These are phyloP conservation scores for Tetranychus piercei DNA, from an alignment of 2,888 invertebrate species.

Conservation along the genomic window DNA sequence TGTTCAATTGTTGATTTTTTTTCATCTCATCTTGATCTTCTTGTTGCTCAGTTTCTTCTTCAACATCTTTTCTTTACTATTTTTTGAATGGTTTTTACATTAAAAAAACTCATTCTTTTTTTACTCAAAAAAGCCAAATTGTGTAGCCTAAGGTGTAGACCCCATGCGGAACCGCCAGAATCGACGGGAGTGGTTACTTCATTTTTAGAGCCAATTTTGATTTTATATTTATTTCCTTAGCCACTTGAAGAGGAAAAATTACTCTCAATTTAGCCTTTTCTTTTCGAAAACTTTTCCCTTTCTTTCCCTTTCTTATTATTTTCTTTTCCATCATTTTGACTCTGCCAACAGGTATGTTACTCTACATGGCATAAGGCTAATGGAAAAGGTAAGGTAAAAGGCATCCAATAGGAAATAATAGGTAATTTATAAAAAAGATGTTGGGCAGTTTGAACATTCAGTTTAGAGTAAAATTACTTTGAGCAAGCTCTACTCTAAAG, in stretches of 20 bases:
- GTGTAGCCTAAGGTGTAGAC: slow-evolving; percentile 1
- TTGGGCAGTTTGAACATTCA: too few species aligned
- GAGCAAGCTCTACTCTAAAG: too few species aligned
- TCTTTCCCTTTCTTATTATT: background rate
- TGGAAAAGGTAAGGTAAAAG: background rate
- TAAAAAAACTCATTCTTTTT: background rate
- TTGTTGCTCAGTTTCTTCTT: background rate
- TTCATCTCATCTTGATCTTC: background rate
- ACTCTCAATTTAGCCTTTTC: background rate
- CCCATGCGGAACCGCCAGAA: background rate
- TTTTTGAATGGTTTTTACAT: background rate
- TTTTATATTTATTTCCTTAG: background rate
- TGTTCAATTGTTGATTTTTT: background rate
- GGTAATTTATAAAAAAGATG: too few species aligned
- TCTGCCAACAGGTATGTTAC: background rate
- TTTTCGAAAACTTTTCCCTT: background rate
- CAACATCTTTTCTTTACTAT: background rate
- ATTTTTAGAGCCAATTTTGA: background rate
- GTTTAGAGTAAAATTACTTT: too few species aligned
- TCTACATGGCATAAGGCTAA: background rate
- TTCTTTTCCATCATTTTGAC: background rate
- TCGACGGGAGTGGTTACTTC: background rate
- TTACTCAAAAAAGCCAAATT: background rate
- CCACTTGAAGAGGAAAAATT: background rate
- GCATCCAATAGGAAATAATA: background rate